A percentile compares a stretch with the other conserved stretches of the same genome.
Conservation (phyloP, 2,888 invertebrate species). For the Plebejus anna region DNA sequence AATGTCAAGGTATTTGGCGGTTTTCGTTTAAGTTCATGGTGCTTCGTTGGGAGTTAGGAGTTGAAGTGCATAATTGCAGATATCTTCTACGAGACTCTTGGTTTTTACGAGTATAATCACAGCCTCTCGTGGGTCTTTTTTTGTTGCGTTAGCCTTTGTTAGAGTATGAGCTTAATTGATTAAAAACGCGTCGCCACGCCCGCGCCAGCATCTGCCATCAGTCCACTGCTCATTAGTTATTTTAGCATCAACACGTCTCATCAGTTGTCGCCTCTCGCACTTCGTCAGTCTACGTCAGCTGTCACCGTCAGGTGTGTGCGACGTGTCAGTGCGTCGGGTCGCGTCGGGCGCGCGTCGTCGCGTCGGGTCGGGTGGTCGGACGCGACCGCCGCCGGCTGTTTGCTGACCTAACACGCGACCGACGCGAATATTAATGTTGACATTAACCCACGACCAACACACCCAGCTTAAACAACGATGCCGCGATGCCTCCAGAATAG, state of each 20-base stretch:
- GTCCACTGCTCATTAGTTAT: not conserved
- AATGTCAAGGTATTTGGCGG: no score
- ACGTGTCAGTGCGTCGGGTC: not conserved
- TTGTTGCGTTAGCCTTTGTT: no score
- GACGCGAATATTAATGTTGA: constrained; percentile 39
- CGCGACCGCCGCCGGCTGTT: constrained; percentile 36
- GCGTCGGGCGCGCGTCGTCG: constrained; percentile 8
- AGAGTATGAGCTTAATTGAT: not conserved
- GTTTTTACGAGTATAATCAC: no score
- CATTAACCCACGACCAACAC: constrained; percentile 21
- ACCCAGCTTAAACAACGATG: constrained; percentile 13
- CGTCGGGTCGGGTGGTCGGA: constrained; percentile 23
- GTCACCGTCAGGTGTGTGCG: not conserved
- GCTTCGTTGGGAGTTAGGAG: no score
- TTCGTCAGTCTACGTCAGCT: constrained; percentile 1
- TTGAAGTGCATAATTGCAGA: no score
- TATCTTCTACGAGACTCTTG: no score
- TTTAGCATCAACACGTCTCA: not conserved
- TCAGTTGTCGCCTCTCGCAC: not conserved
- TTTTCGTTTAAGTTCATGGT: no score
- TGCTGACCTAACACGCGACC: constrained; percentile 39
- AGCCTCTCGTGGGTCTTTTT: no score
- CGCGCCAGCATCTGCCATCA: not conserved
- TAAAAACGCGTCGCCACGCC: not conserved
- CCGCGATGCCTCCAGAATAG: not conserved